phyloP scores from a whole-genome alignment of 2,888 invertebrate species.

The Schizaphis graminum region DNA sequence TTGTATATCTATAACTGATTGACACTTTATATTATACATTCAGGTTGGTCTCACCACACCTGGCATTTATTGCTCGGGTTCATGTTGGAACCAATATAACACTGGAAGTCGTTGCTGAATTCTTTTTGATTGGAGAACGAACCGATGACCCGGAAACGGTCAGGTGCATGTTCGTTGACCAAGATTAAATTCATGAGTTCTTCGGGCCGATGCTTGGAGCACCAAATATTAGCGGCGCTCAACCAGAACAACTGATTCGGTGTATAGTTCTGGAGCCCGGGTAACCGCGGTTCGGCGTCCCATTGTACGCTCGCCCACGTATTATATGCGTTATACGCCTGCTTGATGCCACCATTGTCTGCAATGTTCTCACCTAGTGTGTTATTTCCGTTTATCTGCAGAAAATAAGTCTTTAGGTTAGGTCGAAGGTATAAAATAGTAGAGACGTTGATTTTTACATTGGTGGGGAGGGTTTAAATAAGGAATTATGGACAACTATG shows the following conservation, averaged over 20 bases:
- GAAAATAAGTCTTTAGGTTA: not conserved
- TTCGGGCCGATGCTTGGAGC: slow-evolving; percentile 81
- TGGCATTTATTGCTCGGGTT: slow-evolving; percentile 77
- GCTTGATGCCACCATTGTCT: slow-evolving; percentile 93
- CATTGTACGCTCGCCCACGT: slow-evolving; percentile 78
- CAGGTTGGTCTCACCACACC: slow-evolving; percentile 74
- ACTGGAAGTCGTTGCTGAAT: slow-evolving; percentile 77
- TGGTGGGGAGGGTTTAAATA: not conserved
- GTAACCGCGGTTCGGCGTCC: slow-evolving; percentile 78
- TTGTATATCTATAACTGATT: too few relatives aligned
- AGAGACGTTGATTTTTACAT: not conserved
- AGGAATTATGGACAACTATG: not conserved
- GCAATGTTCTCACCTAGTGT: slow-evolving; percentile 96
- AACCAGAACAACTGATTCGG: slow-evolving; percentile 86
- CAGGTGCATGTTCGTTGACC: slow-evolving; percentile 78
- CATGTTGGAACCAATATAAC: slow-evolving; percentile 76
- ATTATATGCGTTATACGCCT: slow-evolving; percentile 87
- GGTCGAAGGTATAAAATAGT: not conserved
- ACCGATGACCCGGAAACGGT: slow-evolving; percentile 75
- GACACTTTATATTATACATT: not conserved
- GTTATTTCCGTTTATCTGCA: slow-evolving; percentile 89
- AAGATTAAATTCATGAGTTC: slow-evolving; percentile 84
- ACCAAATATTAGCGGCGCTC: slow-evolving; percentile 90
- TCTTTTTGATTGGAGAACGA: slow-evolving; percentile 77
- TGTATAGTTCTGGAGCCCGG: slow-evolving; percentile 79